Conservation (phyloP, 2,113 vertebrate genomes). For the Catharus minimus region DNA sequence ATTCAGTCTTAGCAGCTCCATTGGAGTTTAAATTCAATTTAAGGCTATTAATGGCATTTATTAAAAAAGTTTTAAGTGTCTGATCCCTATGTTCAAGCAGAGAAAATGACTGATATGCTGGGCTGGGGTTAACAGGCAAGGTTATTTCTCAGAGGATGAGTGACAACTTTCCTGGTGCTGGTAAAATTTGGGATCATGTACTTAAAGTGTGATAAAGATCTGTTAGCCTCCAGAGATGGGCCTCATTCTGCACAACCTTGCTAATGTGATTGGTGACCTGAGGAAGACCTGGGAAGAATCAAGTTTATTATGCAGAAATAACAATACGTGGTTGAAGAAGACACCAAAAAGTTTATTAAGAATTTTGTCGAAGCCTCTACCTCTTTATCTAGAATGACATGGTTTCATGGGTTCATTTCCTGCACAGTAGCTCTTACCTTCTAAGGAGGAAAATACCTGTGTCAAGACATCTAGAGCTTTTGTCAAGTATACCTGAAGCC, state of each 20-base stretch:
- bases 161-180: not conserved
- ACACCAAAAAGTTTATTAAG: not conserved
- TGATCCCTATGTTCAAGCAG: not conserved
- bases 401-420: not conserved
- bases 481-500: not conserved
- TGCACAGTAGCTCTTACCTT: not conserved
- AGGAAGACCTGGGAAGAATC: not conserved
- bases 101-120: not conserved
- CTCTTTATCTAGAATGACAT: not conserved
- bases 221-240: not conserved
- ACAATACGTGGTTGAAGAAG: not conserved
- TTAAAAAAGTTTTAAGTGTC: not conserved
- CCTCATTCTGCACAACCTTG: not conserved
- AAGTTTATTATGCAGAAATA: not conserved
- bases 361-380: not conserved
- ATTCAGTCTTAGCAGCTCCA: not conserved
- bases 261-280: not conserved
- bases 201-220: not conserved
- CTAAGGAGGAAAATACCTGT: not conserved
- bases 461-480: not conserved
- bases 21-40: not conserved
- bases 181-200: not conserved
- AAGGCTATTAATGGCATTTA: not conserved
- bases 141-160: not conserved
- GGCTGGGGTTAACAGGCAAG: not conserved